These are phyloP conservation scores for Xestia xanthographa DNA, from an alignment of 2,888 invertebrate species.

Conservation along the genomic window DNA sequence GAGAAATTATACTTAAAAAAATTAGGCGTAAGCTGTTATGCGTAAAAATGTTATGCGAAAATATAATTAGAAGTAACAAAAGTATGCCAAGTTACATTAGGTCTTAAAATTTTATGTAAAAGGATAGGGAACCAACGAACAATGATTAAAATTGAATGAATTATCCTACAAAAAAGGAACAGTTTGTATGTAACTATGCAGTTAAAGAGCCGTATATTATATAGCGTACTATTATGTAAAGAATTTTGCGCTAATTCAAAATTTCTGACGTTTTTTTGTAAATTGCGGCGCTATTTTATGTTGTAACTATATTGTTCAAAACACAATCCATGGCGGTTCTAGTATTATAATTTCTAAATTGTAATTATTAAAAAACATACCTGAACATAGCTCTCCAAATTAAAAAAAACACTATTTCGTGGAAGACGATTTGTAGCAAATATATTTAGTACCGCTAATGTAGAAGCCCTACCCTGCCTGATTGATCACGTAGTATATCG, in stretches of 20 bases:
- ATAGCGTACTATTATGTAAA: too few relatives aligned
- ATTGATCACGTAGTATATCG: slow-evolving; percentile 21
- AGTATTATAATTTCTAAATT: not conserved
- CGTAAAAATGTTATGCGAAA: too few relatives aligned
- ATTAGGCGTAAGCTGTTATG: too few relatives aligned
- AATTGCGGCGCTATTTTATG: not conserved
- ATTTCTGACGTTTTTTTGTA: not conserved
- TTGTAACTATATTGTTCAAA: not conserved
- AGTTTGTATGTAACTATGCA: not conserved
- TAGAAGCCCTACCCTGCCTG: slow-evolving; percentile 20
- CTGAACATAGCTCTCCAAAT: not conserved
- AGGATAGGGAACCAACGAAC: too few relatives aligned
- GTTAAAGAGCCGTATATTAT: not conserved
- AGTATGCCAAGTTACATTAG: too few relatives aligned
- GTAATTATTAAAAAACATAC: not conserved
- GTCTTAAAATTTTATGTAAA: too few relatives aligned
- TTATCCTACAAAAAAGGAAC: not conserved
- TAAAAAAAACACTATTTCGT: not conserved
- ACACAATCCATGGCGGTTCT: not conserved
- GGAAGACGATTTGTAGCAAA: not conserved
- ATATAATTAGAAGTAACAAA: too few relatives aligned
- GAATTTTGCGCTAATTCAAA: not conserved
- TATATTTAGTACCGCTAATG: not conserved
- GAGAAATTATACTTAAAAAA: too few relatives aligned
- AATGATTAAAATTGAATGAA: not conserved